Conservation (phyloP, 2,113 vertebrate species). For the Urocitellus parryii region DNA sequence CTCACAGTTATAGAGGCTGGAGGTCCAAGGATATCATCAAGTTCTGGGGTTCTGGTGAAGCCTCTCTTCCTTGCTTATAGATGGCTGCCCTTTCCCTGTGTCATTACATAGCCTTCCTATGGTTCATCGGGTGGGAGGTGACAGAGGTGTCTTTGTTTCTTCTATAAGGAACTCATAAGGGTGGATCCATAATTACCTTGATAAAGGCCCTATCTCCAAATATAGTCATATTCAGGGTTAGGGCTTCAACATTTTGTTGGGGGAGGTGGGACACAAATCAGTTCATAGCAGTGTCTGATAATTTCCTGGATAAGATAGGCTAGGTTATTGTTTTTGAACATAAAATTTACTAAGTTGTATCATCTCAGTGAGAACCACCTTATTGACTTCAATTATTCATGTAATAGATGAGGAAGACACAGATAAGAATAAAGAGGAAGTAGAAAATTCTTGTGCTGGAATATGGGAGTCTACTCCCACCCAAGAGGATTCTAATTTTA, state of each 20-base stretch:
- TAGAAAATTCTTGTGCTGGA: background rate
- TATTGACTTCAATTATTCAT: background rate
- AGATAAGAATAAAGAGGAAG: background rate
- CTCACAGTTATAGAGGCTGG: background rate
- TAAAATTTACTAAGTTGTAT: slow-evolving; percentile 8
- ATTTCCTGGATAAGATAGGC: background rate
- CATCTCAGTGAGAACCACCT: background rate
- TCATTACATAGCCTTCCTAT: background rate
- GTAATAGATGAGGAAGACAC: background rate
- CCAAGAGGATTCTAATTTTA: background rate
- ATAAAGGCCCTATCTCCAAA: background rate
- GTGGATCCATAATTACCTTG: background rate
- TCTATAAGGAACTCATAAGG: background rate
- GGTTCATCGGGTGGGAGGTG: background rate
- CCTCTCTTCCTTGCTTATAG: background rate
- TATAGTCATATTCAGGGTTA: background rate
- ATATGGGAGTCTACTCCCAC: background rate
- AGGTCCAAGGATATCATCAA: background rate
- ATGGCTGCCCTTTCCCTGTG: background rate
- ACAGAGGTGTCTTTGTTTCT: background rate
- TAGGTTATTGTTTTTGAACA: background rate
- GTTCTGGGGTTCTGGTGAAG: background rate
- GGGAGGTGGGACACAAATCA: background rate
- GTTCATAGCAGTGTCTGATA: background rate
- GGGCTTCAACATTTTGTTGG: background rate